phyloP scores from a whole-genome alignment of 2,888 invertebrate species.

The Lithodes maja region DNA sequence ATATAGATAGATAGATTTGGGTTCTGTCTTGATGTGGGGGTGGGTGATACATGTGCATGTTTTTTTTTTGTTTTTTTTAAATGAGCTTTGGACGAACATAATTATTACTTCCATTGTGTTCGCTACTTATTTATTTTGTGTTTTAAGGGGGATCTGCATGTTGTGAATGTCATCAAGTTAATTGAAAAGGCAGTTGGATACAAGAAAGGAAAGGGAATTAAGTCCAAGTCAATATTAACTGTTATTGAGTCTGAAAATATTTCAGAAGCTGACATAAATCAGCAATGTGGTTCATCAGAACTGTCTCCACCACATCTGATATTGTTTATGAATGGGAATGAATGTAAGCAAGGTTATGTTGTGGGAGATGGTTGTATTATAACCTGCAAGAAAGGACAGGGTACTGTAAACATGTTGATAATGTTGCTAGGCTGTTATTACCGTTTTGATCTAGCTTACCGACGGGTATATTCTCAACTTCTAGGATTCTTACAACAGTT shows the following conservation, averaged over 20 bases:
- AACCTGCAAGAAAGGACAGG: background rate
- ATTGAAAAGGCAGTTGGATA: slow-evolving; percentile 20
- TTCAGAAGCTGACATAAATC: background rate
- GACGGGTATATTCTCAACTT: background rate
- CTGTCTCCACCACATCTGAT: background rate
- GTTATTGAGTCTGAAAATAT: background rate
- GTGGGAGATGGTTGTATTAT: background rate
- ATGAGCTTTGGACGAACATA: background rate
- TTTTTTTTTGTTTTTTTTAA: background rate
- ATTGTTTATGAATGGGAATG: background rate
- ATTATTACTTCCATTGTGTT: background rate
- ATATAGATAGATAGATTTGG: background rate
- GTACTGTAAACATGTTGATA: background rate
- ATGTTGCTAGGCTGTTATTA: background rate
- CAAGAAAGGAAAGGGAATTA: slow-evolving; percentile 5
- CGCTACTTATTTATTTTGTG: background rate
- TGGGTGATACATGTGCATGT: background rate
- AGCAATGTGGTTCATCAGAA: background rate
- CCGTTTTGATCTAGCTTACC: background rate
- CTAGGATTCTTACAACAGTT: slow-evolving; percentile 4
- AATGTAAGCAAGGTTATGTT: background rate
- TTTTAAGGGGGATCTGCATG: background rate
- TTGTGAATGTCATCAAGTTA: slow-evolving; percentile 13
- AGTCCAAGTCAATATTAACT: background rate
- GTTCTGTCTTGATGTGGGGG: background rate